A percentile compares a stretch with the other conserved stretches of the same genome.
Evolutionary conservation across 2,888 invertebrate genomes (phyloP).

Genomic region (Epistrophe eligans): DNA sequence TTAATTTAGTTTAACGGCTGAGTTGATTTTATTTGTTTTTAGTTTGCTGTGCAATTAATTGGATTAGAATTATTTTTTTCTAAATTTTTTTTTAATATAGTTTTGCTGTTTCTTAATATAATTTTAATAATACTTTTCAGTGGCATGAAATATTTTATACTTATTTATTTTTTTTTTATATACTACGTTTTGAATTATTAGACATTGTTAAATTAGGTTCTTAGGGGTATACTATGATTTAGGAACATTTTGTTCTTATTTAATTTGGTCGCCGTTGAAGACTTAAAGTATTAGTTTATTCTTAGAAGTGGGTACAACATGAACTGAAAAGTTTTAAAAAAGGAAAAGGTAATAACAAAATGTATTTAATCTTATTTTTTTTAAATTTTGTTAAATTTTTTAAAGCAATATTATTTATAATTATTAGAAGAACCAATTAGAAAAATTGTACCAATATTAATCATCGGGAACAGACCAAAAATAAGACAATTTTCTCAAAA

Average conservation of each 20-base stretch:
- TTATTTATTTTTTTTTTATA: constrained; percentile 66
- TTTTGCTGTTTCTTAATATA: constrained; percentile 44
- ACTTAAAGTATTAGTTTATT: no score
- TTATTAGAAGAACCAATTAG: no score
- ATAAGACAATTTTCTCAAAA: no score
- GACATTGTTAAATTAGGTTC: background rate
- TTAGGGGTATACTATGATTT: background rate
- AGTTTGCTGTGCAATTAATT: constrained; percentile 69
- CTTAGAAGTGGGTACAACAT: no score
- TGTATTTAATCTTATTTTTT: no score
- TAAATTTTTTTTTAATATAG: constrained; percentile 24
- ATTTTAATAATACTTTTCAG: constrained; percentile 67
- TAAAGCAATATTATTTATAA: no score
- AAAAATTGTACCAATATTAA: no score
- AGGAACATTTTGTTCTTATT: background rate
- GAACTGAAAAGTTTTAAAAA: no score
- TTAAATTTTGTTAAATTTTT: no score
- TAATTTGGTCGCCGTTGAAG: no score
- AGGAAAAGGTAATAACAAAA: no score
- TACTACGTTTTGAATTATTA: constrained; percentile 57
- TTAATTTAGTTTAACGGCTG: constrained; percentile 60
- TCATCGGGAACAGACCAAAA: no score
- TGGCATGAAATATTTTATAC: constrained; percentile 76
- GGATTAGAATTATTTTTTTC: constrained; percentile 39
- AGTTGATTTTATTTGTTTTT: constrained; percentile 51